Percentiles rank a stretch among this genome's conserved stretches.
Evolutionary conservation across 2,888 invertebrate genomes (phyloP).

Genomic region (Cataglyphis rosenhaueri): DNA sequence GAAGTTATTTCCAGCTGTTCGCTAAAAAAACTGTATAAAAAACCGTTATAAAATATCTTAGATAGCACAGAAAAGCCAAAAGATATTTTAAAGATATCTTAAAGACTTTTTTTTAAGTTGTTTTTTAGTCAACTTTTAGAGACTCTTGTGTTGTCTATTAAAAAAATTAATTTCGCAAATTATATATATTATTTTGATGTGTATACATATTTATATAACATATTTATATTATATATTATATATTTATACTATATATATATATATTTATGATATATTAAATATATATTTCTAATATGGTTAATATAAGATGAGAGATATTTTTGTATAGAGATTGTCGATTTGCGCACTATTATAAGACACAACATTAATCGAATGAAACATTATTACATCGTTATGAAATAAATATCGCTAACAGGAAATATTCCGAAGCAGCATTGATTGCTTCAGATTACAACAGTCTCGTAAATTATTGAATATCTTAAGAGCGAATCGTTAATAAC

Average conservation of each 20-base stretch:
- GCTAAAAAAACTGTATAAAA: neutral
- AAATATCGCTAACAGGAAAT: slow-evolving; percentile 20
- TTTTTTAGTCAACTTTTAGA: too few relatives aligned
- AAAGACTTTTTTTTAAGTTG: neutral
- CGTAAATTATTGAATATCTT: slow-evolving; percentile 35
- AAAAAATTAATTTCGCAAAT: slow-evolving; percentile 28
- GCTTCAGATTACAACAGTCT: neutral
- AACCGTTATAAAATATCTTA: neutral
- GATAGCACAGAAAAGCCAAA: too few relatives aligned
- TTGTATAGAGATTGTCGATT: neutral
- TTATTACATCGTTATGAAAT: slow-evolving; percentile 6
- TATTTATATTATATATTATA: neutral
- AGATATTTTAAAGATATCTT: too few relatives aligned
- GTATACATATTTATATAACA: neutral
- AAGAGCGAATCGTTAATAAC: neutral
- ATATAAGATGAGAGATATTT: neutral
- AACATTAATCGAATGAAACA: neutral
- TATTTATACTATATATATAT: neutral
- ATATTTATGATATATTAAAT: neutral
- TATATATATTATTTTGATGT: slow-evolving; percentile 15
- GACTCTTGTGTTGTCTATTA: too few relatives aligned
- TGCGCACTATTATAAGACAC: neutral
- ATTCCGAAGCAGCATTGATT: neutral
- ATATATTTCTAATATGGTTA: neutral
- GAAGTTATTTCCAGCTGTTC: slow-evolving; percentile 24